Evolutionary conservation across 2,113 vertebrate species (phyloP).

Genomic region (Eurystomus gularis): DNA sequence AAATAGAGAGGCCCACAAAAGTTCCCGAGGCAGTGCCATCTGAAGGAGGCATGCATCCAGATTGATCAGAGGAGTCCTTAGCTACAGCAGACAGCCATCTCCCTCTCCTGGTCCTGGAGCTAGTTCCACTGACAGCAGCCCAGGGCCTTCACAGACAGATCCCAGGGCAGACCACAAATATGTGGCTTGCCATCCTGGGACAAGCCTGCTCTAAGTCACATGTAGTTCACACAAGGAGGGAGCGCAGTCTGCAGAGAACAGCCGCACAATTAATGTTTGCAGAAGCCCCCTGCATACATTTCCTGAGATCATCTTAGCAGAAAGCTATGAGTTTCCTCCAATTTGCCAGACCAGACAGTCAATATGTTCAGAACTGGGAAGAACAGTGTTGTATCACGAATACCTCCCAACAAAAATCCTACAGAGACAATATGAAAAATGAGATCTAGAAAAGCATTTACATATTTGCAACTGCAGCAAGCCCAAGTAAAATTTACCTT

Average conservation of each 20-base stretch:
- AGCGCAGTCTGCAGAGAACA: neutral
- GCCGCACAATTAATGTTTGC: neutral
- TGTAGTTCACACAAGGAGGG: neutral
- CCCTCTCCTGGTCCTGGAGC: neutral
- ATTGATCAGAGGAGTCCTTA: neutral
- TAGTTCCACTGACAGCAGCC: neutral
- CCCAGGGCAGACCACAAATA: neutral
- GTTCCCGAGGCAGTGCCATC: neutral
- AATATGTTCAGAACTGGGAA: neutral
- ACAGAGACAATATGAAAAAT: neutral
- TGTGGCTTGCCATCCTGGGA: neutral
- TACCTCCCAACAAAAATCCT: neutral
- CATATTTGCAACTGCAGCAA: neutral
- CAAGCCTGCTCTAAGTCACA: neutral
- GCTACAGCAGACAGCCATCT: neutral
- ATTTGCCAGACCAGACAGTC: neutral
- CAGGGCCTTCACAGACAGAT: neutral
- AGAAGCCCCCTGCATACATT: neutral
- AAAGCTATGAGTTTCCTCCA: neutral
- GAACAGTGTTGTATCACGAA: neutral
- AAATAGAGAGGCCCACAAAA: neutral
- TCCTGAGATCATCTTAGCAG: neutral
- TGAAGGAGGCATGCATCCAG: neutral
- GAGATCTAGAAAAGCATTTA: neutral
- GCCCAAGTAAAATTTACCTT: neutral